These are phyloP conservation scores for Taxidea taxus DNA, from an alignment of 2,113 vertebrate genomes.

Conservation along the genomic window DNA sequence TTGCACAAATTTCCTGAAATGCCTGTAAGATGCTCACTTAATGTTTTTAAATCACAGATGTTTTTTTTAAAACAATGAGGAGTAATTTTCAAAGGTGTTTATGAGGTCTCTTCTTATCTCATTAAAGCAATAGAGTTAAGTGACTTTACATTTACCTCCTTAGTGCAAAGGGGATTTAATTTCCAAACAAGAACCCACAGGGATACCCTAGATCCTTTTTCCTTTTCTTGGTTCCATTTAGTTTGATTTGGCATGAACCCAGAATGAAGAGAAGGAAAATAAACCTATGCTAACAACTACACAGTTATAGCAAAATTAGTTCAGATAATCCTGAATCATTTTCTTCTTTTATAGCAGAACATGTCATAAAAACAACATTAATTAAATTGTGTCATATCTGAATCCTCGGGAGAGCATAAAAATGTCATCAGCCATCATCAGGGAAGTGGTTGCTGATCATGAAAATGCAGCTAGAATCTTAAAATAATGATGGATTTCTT, in stretches of 20 bases:
- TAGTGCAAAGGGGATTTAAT: slow-evolving; percentile 30
- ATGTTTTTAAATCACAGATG: slow-evolving; percentile 28
- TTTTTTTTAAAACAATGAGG: slow-evolving; percentile 5
- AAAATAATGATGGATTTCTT: background rate
- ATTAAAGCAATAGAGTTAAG: slow-evolving; percentile 56
- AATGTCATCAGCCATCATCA: background rate
- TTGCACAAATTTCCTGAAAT: slow-evolving; percentile 23
- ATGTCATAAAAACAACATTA: background rate
- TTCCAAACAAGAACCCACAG: background rate
- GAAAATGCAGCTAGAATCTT: background rate
- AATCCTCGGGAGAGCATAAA: background rate
- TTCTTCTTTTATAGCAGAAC: background rate
- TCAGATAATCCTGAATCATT: background rate
- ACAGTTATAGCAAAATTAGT: background rate
- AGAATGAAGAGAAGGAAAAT: background rate
- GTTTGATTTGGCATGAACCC: background rate
- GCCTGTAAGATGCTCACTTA: background rate
- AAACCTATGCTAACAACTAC: background rate
- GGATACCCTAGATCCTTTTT: background rate
- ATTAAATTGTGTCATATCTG: background rate
- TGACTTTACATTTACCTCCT: slow-evolving; percentile 48
- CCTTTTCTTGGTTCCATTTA: slow-evolving; percentile 3
- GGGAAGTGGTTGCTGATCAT: background rate
- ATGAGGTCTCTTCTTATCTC: slow-evolving; percentile 22
- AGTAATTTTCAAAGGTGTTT: slow-evolving; percentile 46